Evolutionary conservation across 1,140 invertebrate genomes (phyloP).

Genomic region (Aphis gossypii): DNA sequence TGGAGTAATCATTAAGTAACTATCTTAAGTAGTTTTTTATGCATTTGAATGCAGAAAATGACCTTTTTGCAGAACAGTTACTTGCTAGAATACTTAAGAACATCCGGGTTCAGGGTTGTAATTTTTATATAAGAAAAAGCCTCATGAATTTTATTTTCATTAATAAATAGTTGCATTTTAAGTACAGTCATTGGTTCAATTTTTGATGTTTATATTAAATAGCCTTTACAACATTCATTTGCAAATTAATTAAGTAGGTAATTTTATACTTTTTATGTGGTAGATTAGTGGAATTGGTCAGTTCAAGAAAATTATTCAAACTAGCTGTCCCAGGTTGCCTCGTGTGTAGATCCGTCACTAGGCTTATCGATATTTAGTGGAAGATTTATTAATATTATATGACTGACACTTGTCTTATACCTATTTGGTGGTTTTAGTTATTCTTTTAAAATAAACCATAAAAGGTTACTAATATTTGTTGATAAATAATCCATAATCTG

Average conservation of each 20-base stretch:
- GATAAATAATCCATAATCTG: no score
- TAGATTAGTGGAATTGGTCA: no score
- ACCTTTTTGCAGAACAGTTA: neutral
- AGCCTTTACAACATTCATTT: neutral
- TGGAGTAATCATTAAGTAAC: neutral
- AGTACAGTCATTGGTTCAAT: neutral
- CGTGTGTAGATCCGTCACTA: no score
- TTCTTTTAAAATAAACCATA: no score
- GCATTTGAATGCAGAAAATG: constrained; percentile 3
- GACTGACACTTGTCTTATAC: no score
- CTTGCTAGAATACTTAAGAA: neutral
- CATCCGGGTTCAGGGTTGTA: neutral
- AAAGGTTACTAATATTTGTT: no score
- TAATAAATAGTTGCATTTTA: neutral
- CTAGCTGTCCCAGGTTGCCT: no score
- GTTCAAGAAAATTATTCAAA: no score
- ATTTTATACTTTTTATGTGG: no score
- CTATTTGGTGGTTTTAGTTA: no score
- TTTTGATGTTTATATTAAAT: neutral
- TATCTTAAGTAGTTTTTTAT: neutral
- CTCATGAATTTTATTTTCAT: constrained; percentile 1
- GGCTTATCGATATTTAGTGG: no score
- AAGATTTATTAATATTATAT: no score
- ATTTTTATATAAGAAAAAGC: neutral
- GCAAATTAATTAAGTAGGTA: neutral